Evolutionary conservation across 2,888 invertebrate species (phyloP), one percentile per base, ranked within the genome.

Genomic region (Tillus elongatus): DNA sequence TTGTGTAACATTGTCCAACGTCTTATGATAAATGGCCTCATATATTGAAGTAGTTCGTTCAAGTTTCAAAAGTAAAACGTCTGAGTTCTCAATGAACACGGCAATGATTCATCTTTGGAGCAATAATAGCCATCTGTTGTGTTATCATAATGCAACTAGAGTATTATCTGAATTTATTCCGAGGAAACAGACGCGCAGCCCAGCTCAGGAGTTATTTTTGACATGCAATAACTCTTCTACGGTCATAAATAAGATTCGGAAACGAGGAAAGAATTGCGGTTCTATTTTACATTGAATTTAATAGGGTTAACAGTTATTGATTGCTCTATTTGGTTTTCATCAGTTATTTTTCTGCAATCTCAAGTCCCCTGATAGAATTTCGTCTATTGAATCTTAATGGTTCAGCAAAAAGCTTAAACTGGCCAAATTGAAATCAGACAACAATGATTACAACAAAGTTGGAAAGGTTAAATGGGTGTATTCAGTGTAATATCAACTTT

Each of bases 81-180:
- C 24, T 19, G 6, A 19, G 24, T 6, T 6, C 24, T 8, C 6
- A n/a, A 37, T 30, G 33, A 38, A 37, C 35, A 36, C 15, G 10
- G 33, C 46, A 45, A 51, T 52, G 45, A 43, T 42, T 50, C 51
- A 55, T 52, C 43, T 39, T 39, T 42, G 41, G 40, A 36, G 49
- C 51, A 51, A 53, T 55, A 56, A 56, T 49, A 51, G 52, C 54
- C 57, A 58, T 54, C 52, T 58, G 57, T 45, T 50, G 45, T 47
- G 49, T 57, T 57, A 54, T 57, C 57, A 53, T 49, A 51, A 52
- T 51, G 51, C 49, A 51, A 54, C 52, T 54, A 50, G 52, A 52
- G 47, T 52, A 51, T 55, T 56, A 56, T 55, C 53, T 47, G 52
- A 51, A 53, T 55, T 53, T 54, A 53, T 56, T 54, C 52, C 41